Base-by-base conservation (phyloP, 2,888 invertebrate species). In the Folsomia candida region DNA sequence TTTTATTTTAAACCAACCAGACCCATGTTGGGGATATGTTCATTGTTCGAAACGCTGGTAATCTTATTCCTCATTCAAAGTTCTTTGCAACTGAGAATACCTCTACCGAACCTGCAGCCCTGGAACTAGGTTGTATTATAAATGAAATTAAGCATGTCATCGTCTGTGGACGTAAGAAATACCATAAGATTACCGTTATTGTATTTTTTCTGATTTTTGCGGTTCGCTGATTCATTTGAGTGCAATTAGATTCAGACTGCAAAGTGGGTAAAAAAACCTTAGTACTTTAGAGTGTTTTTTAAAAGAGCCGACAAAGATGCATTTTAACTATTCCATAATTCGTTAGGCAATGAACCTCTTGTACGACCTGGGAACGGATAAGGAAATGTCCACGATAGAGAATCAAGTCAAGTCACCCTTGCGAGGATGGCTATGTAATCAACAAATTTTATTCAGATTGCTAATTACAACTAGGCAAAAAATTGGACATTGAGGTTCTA, bases 11-110 rank as follows among this genome's bases (percentile, higher is more conserved):
- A n/a, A n/a, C n/a, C n/a, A n/a, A n/a, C n/a, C n/a, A n/a, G 86
- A 94, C 94, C 68, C 91, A 94, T 84, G 93, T 97, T 76, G 98
- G 98, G 60, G 97, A 98, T 83, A 96, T 97, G 94, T 97, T 97
- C 86, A 92, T 97, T 80, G 95, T 97, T 1, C 87, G 97, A 84
- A 98, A 97, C 86, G 96, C 97, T 60, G 98, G 96, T 2, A 98
- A 97, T 83, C 86, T 98, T 70, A 90, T 97, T 80, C 97, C 97
- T 0, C 92, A 96, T 83, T 92, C 94, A 18, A 90, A 92, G 81
- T 90, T 92, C 82, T 94, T 94, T 82, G 86, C 88, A 72, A 92
- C 92, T 81, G 92, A 94, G 83, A 88, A 91, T 81, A 92, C 92
- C 3, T 93, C 94, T 80, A 95, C 95, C 80, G 97, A 98, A 84